Conservation (phyloP, 2,797 vertebrate genomes). For the Falco columbarius region DNA sequence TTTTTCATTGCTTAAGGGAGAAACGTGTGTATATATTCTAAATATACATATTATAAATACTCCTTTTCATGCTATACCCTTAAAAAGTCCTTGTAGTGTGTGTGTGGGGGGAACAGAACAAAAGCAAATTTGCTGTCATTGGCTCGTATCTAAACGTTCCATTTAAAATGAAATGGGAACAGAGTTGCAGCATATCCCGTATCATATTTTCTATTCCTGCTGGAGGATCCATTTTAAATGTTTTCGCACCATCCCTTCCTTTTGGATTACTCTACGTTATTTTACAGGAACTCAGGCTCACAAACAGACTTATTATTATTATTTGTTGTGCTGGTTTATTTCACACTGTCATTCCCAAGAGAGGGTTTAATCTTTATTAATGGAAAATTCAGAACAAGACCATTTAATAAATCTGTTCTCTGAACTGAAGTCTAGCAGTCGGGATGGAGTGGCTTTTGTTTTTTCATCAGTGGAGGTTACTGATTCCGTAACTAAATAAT, state of each 20-base stretch:
- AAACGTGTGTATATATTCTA: background rate
- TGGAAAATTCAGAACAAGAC: constrained; percentile 17
- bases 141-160: constrained; percentile 27
- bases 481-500: background rate
- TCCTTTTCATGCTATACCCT: background rate
- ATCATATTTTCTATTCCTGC: constrained; percentile 10
- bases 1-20: background rate
- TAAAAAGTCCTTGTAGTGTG: constrained; percentile 12
- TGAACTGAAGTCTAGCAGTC: background rate
- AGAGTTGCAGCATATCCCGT: background rate
- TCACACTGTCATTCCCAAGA: constrained; percentile 6
- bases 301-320: background rate
- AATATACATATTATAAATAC: background rate
- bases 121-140: constrained; percentile 21
- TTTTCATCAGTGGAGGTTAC: background rate
- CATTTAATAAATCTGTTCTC: constrained; percentile 43
- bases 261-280: constrained; percentile 4
- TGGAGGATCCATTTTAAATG: background rate
- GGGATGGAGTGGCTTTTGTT: constrained; percentile 14
- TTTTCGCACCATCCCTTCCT: background rate
- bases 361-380: constrained; percentile 59
- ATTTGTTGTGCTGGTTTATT: constrained; percentile 37
- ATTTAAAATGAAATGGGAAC: constrained; percentile 27
- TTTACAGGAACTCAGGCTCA: constrained; percentile 15
- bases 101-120: background rate